These are phyloP conservation scores for Brachyrhaphis roseni DNA, from an alignment of 2,797 vertebrate genomes.

Conservation along the genomic window DNA sequence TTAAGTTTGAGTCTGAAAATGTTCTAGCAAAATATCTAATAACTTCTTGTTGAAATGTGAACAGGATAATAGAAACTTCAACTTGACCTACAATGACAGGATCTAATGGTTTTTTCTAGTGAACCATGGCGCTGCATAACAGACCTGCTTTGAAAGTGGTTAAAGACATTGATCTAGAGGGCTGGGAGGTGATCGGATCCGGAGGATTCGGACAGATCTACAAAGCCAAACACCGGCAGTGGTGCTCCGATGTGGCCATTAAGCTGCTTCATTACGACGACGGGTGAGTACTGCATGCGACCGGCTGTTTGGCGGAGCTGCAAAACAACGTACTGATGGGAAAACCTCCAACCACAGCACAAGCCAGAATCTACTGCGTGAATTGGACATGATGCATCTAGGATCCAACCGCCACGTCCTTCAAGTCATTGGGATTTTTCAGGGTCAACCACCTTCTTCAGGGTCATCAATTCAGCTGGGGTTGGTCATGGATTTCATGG, in stretches of 20 bases:
- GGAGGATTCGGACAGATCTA: constrained; percentile 79
- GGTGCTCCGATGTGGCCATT: constrained; percentile 74
- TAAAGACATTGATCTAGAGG: constrained; percentile 38
- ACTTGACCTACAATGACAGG: not conserved
- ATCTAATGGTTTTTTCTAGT: constrained; percentile 25
- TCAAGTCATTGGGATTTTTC: constrained; percentile 72
- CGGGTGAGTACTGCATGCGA: constrained; percentile 52
- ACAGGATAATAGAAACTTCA: not conserved
- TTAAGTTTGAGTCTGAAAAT: not conserved
- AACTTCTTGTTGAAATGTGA: not conserved
- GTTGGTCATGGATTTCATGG: constrained; percentile 84
- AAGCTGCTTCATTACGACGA: constrained; percentile 74
- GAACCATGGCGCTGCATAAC: constrained; percentile 58
- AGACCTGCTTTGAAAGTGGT: constrained; percentile 4
- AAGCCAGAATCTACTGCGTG: constrained; percentile 53
- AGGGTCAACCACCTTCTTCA: constrained; percentile 17
- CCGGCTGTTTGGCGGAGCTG: not conserved
- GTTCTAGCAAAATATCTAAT: not conserved
- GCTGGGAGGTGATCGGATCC: constrained; percentile 61
- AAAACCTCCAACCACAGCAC: constrained; percentile 33
- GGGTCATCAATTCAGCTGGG: constrained; percentile 46
- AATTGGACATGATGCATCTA: constrained; percentile 72
- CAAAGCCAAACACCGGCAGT: constrained; percentile 64
- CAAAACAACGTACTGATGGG: not conserved
- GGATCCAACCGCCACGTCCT: constrained; percentile 73